phyloP scores from a whole-genome alignment of 1,140 invertebrate species.

The Delia radicum region DNA sequence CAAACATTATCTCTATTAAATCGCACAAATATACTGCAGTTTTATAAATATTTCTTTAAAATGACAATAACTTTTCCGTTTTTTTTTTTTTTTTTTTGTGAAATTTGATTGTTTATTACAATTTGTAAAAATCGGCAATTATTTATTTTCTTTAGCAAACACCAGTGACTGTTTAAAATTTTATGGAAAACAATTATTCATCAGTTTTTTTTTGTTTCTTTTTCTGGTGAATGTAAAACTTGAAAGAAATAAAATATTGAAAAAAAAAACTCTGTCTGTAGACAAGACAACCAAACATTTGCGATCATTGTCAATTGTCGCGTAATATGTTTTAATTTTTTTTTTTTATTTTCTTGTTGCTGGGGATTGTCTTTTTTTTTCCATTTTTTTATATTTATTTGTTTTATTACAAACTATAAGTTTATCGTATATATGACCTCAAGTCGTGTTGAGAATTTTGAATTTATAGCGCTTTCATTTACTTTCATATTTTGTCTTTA shows the following conservation, averaged over 20 bases:
- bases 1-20: no score
- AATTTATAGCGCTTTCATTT: conserved; percentile 14
- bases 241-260: background rate
- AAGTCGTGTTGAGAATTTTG: conserved; percentile 8
- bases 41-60: no score
- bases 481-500: background rate
- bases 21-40: no score
- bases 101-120: no score
- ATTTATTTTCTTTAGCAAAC: background rate
- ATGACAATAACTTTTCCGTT: no score
- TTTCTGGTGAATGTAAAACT: background rate
- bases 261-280: background rate
- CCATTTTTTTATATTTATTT: background rate
- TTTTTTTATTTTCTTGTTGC: background rate
- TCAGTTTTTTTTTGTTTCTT: no score
- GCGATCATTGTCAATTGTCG: conserved; percentile 16
- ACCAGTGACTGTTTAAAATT: background rate
- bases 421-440: conserved; percentile 10
- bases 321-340: background rate
- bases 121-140: background rate
- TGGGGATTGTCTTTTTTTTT: background rate
- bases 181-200: background rate
- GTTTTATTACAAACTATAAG: background rate
- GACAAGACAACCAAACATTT: background rate
- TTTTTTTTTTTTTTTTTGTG: no score